Percentiles rank a stretch among this genome's conserved stretches.
Conservation (phyloP, 2,888 invertebrate genomes). For the Drosophila hamatofila region DNA sequence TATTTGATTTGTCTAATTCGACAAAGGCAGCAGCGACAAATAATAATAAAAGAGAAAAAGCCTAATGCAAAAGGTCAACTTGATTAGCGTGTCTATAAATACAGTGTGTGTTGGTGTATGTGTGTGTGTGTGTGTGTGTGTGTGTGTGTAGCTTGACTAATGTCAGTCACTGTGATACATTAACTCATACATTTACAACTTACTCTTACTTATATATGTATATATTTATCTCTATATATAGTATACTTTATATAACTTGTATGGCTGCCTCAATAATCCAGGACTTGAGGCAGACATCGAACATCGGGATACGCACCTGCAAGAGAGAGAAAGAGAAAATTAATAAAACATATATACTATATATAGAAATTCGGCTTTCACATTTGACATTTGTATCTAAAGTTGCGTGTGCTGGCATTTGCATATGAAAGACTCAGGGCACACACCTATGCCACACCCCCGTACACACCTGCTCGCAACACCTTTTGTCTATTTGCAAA, state of each 20-base stretch:
- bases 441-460: not conserved
- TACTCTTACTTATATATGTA: constrained; percentile 9
- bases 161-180: constrained; percentile 24
- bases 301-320: constrained; percentile 67
- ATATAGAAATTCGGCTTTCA: constrained; percentile 21
- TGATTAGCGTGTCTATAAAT: constrained; percentile 65
- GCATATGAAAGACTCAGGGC: constrained; percentile 33
- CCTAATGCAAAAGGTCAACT: constrained; percentile 72
- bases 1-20: constrained; percentile 55
- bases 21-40: constrained; percentile 28
- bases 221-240: constrained; percentile 10
- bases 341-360: constrained; percentile 15
- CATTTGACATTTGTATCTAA: constrained; percentile 34
- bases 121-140: not conserved
- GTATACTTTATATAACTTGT: constrained; percentile 1
- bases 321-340: constrained; percentile 37
- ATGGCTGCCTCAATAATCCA: constrained; percentile 80
- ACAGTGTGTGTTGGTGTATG: too few species aligned
- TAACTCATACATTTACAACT: constrained; percentile 34
- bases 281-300: constrained; percentile 78
- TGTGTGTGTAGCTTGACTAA: constrained; percentile 23
- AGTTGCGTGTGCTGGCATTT: constrained; percentile 54
- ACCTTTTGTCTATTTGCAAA: constrained; percentile 65
- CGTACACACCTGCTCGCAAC: constrained; percentile 18
- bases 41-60: constrained; percentile 13